These are phyloP conservation scores for Globia sparganii DNA, from an alignment of 2,888 invertebrate species.

Conservation along the genomic window DNA sequence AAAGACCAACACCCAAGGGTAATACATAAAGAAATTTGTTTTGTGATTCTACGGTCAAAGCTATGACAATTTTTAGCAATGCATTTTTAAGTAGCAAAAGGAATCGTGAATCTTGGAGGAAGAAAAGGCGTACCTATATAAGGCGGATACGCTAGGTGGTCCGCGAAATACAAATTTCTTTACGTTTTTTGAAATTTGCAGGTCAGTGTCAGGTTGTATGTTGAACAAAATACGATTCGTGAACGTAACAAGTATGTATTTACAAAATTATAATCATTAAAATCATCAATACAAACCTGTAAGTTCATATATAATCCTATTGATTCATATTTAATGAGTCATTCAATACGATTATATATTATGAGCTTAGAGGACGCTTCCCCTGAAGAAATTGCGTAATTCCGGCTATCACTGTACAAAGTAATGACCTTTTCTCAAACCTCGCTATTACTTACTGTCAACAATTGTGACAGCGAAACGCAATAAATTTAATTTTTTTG, in stretches of 20 bases:
- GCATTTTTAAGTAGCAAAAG: not conserved
- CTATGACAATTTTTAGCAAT: not conserved
- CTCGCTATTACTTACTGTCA: conserved; percentile 11
- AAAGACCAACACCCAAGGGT: not conserved
- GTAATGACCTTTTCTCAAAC: not conserved
- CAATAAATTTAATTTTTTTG: conserved; percentile 44
- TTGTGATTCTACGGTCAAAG: too few species aligned
- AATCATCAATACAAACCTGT: too few species aligned
- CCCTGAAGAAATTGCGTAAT: not conserved
- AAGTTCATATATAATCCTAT: not conserved
- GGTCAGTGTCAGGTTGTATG: not conserved
- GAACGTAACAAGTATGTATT: not conserved
- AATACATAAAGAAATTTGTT: not conserved
- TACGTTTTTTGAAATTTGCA: not conserved
- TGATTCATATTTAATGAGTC: not conserved
- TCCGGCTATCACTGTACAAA: conserved; percentile 7
- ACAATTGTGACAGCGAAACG: conserved; percentile 15
- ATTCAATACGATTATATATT: not conserved
- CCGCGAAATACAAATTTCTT: too few species aligned
- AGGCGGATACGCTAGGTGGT: too few species aligned
- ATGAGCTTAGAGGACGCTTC: not conserved
- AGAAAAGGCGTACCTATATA: not conserved
- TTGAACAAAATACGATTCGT: too few species aligned
- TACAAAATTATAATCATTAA: not conserved
- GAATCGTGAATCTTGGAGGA: not conserved